A percentile compares a stretch with the other conserved stretches of the same genome.
Conservation (phyloP, 2,888 invertebrate genomes). For the Eupithecia pulchellata region DNA sequence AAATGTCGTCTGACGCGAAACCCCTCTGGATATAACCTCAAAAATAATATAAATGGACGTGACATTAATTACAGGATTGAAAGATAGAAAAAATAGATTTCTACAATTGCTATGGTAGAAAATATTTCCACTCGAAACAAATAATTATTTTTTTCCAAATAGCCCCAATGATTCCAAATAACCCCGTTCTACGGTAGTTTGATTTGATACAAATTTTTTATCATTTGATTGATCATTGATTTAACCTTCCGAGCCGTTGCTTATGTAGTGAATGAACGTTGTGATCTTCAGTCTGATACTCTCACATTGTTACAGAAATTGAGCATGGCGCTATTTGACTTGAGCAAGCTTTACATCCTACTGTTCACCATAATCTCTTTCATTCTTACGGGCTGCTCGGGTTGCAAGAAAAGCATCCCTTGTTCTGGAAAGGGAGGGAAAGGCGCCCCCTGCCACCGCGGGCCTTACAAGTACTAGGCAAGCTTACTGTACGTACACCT, state of each 20-base stretch:
- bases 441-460: slow-evolving; percentile 68
- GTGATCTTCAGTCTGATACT: neutral
- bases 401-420: slow-evolving; percentile 56
- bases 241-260: neutral
- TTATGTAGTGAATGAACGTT: neutral
- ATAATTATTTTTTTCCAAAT: no score
- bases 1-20: no score
- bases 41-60: no score
- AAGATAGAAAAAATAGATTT: no score
- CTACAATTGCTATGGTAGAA: no score
- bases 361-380: slow-evolving; percentile 62
- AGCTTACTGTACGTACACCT: neutral
- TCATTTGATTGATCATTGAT: no score
- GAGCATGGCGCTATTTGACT: slow-evolving; percentile 59
- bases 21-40: no score
- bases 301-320: slow-evolving; percentile 35
- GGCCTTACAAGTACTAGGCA: slow-evolving; percentile 58
- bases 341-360: slow-evolving; percentile 53
- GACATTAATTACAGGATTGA: no score
- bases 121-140: no score
- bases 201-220: no score
- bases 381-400: slow-evolving; percentile 42
- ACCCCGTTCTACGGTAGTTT: no score
- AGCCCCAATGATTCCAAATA: no score
- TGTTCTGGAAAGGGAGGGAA: slow-evolving; percentile 53